Conservation (phyloP, 2,888 invertebrate genomes). For the Globia sparganii region DNA sequence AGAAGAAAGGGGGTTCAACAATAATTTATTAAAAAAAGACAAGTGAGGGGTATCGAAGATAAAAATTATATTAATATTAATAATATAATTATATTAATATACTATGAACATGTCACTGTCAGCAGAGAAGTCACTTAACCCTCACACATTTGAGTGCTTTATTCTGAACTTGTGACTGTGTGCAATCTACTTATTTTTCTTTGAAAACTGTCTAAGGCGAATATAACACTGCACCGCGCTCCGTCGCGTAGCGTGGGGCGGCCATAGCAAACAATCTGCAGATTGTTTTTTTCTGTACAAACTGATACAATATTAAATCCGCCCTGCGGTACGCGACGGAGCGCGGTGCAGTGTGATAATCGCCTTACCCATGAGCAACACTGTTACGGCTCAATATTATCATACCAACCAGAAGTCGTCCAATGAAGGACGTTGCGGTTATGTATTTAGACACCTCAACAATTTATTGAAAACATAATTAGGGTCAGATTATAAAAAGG, state of each 20-base stretch:
- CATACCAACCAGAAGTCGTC: conserved; percentile 14
- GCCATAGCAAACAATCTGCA: no score
- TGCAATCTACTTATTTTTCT: conserved; percentile 12
- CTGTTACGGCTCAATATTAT: not conserved
- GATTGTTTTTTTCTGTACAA: no score
- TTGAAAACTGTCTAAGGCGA: not conserved
- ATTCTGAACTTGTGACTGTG: not conserved
- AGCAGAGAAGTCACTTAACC: not conserved
- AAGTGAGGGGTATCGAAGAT: conserved; percentile 15
- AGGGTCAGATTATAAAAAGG: not conserved
- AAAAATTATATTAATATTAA: conserved; percentile 17
- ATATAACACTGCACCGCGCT: not conserved
- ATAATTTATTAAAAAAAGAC: conserved; percentile 57
- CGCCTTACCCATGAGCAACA: not conserved
- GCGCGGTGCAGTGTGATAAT: no score
- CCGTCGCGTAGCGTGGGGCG: not conserved
- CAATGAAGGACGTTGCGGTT: conserved; percentile 2
- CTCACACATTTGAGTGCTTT: conserved; percentile 3
- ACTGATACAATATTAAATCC: no score
- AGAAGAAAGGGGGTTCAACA: conserved; percentile 34
- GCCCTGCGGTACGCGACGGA: no score
- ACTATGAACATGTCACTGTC: conserved; percentile 11
- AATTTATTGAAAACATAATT: not conserved
- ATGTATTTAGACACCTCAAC: not conserved
- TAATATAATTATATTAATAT: no score